These are phyloP conservation scores for Sphenodon punctatus DNA, from an alignment of 2,797 vertebrate species.

Conservation along the genomic window DNA sequence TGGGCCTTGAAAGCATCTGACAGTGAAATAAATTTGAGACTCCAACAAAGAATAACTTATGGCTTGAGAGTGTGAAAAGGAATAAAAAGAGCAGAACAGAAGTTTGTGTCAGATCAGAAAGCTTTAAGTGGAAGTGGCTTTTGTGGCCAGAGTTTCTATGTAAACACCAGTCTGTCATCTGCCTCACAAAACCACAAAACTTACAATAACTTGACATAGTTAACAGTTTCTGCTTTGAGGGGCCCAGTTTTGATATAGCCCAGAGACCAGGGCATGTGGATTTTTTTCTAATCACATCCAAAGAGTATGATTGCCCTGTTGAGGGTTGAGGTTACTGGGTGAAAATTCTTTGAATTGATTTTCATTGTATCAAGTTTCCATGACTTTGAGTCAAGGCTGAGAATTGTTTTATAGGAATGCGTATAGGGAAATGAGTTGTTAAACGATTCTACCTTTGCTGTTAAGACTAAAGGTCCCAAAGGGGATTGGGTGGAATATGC, in stretches of 20 bases:
- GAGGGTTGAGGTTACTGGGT: conserved; percentile 29
- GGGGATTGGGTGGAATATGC: conserved; percentile 42
- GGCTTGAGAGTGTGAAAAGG: background rate
- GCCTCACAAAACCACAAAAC: conserved; percentile 26
- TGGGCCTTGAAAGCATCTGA: background rate
- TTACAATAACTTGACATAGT: conserved; percentile 13
- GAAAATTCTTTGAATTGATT: conserved; percentile 50
- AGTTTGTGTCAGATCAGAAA: background rate
- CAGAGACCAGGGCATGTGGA: background rate
- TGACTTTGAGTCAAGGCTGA: conserved; percentile 35
- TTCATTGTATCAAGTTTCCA: conserved; percentile 52
- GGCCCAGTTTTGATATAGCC: conserved; percentile 33
- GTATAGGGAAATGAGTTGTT: background rate
- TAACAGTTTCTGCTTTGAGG: conserved; percentile 6
- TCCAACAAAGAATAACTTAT: background rate
- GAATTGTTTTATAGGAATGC: conserved; percentile 24
- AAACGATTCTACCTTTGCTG: conserved; percentile 24
- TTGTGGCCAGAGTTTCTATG: conserved; percentile 42
- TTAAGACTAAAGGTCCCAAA: conserved; percentile 4
- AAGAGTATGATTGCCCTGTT: conserved; percentile 33
- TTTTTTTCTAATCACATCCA: conserved; percentile 40
- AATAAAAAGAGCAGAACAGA: background rate
- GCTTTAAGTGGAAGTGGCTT: conserved; percentile 46
- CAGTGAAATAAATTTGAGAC: background rate
- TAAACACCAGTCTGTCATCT: conserved; percentile 48